A percentile compares a stretch with the other conserved stretches of the same genome.
phyloP scores from a whole-genome alignment of 2,888 invertebrate genomes.

The Neoitamus cyanurus region DNA sequence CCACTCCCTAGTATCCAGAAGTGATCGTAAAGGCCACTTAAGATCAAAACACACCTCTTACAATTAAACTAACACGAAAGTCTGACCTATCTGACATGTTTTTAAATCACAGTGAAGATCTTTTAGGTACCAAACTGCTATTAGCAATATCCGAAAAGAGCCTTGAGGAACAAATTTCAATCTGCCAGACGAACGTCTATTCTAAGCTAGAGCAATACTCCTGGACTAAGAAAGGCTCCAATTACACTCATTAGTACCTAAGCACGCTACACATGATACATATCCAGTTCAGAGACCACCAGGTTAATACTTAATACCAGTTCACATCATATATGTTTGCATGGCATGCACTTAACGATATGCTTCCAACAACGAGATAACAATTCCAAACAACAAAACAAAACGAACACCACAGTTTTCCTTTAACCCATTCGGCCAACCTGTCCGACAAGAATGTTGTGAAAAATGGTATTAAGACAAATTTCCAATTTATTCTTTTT shows the following conservation, averaged over 20 bases:
- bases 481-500: constrained; percentile 7
- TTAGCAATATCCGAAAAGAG: not conserved
- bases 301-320: not conserved
- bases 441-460: not conserved
- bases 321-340: not conserved
- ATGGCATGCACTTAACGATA: constrained; percentile 6
- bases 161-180: not conserved
- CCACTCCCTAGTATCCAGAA: not conserved
- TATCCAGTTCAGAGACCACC: constrained; percentile 15
- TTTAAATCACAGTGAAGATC: not conserved
- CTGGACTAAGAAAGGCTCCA: not conserved
- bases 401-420: not conserved
- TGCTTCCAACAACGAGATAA: not conserved
- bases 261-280: constrained; percentile 7
- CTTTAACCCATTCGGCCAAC: not conserved
- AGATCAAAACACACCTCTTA: not conserved
- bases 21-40: not conserved
- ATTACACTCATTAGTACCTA: constrained; percentile 1
- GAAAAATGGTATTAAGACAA: constrained; percentile 20
- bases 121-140: not conserved
- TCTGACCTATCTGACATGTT: not conserved
- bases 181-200: not conserved
- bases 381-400: constrained; percentile 9
- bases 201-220: not conserved
- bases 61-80: not conserved